A percentile compares a stretch with the other conserved stretches of the same genome.
phyloP scores from a whole-genome alignment of 2,113 vertebrate genomes.

The Rhinolophus sinicus region DNA sequence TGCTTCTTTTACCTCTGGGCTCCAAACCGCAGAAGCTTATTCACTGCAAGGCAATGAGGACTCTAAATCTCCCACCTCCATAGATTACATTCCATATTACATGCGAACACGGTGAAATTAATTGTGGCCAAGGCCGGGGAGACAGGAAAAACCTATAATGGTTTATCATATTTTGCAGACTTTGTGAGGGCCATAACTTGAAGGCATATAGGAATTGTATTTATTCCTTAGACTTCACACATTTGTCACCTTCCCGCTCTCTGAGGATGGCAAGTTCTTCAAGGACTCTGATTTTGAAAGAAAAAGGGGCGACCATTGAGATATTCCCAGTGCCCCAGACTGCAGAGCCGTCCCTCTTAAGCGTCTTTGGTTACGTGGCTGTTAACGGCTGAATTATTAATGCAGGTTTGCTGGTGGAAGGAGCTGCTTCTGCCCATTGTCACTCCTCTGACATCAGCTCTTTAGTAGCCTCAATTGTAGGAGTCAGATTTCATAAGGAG shows the following conservation, averaged over 20 bases:
- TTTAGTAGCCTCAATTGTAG: slow-evolving; percentile 47
- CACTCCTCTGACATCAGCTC: slow-evolving; percentile 67
- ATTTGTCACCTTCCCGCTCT: slow-evolving; percentile 51
- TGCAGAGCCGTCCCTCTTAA: background rate
- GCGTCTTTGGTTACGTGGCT: slow-evolving; percentile 71
- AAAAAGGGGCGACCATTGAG: background rate
- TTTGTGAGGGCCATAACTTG: slow-evolving; percentile 66
- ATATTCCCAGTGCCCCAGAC: background rate
- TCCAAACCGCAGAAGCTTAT: slow-evolving; percentile 53
- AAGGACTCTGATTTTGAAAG: background rate
- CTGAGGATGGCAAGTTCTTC: background rate
- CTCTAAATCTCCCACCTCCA: slow-evolving; percentile 57
- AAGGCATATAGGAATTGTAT: slow-evolving; percentile 64
- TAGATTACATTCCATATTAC: slow-evolving; percentile 56
- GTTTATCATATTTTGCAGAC: slow-evolving; percentile 71
- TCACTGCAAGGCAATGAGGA: background rate
- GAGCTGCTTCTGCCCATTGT: background rate
- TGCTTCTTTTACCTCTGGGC: slow-evolving; percentile 53
- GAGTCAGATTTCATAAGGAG: slow-evolving; percentile 39
- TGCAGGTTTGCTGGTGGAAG: slow-evolving; percentile 61
- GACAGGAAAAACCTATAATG: slow-evolving; percentile 65
- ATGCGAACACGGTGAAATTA: slow-evolving; percentile 70
- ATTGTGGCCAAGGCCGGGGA: slow-evolving; percentile 60
- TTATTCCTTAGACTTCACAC: slow-evolving; percentile 69
- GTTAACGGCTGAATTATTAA: slow-evolving; percentile 83